A percentile compares a stretch with the other conserved stretches of the same genome.
Evolutionary conservation across 2,113 vertebrate species (phyloP).

Genomic region (Clarias macrocephalus): DNA sequence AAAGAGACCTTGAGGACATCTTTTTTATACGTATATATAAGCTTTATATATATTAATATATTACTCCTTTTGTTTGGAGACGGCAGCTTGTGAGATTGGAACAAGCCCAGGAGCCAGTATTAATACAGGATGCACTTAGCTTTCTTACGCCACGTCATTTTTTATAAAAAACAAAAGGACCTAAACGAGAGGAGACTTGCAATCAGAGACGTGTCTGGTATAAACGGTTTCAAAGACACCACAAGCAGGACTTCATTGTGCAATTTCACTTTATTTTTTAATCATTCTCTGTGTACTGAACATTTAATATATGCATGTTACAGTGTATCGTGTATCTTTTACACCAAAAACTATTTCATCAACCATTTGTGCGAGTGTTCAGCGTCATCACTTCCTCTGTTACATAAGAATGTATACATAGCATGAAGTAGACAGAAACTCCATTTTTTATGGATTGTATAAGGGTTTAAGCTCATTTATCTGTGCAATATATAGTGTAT

Average conservation of each 20-base stretch:
- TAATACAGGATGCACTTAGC: constrained; percentile 71
- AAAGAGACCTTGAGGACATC: background rate
- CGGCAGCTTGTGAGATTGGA: constrained; percentile 41
- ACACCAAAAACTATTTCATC: constrained; percentile 67
- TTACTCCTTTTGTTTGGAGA: constrained; percentile 50
- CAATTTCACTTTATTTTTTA: constrained; percentile 62
- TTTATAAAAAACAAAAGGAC: background rate
- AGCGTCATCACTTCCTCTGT: constrained; percentile 44
- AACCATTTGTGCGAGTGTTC: constrained; percentile 54
- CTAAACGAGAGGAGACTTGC: background rate
- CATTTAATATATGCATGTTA: constrained; percentile 41
- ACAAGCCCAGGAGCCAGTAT: constrained; percentile 53
- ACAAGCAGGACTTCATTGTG: constrained; percentile 58
- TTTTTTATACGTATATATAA: constrained; percentile 37
- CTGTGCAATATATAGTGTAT: background rate
- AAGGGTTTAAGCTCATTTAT: background rate
- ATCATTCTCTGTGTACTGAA: constrained; percentile 46
- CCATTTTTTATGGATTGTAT: background rate
- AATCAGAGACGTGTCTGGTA: background rate
- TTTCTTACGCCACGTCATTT: constrained; percentile 48
- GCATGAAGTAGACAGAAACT: background rate
- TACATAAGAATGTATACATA: background rate
- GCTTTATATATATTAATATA: constrained; percentile 55
- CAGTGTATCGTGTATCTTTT: constrained; percentile 60
- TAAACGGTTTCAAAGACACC: background rate